Evolutionary conservation across 2,797 vertebrate genomes (phyloP), one percentile per base, ranked within the genome.

Genomic region (Fratercula arctica): DNA sequence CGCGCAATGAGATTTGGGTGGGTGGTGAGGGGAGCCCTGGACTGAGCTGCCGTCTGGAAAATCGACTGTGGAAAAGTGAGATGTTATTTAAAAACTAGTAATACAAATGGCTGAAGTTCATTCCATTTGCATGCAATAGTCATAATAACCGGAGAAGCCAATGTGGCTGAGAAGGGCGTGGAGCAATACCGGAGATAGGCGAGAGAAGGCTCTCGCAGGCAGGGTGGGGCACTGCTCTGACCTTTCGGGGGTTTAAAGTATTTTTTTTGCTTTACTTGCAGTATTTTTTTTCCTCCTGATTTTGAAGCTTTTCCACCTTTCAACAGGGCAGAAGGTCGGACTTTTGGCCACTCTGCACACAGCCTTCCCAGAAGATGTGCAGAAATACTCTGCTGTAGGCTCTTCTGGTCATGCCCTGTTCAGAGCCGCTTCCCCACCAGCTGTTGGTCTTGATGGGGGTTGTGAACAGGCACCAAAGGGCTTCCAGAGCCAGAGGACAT

Each of bases 81-180:
- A 84, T 93, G 82, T 94, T 97, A 78, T 91, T 96, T 96, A 86
- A 94, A 93, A 96, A 51, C 46, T 90, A 67, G 75, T 90, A 95
- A 91, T 87, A 90, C n/a, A 88, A 91, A 88, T 93, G 90, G 60
- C 46, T 84, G 89, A 81, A 79, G 48, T 79, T 94, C 85, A 94
- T 97, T 90, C 92, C 82, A 80, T 82, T 93, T 94, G 76, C 70
- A 29, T 90, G 84, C 69, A 73, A 53, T 77, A 93, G 73, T 91
- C 41, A 72, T 92, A 92, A 95, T 94, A 91, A 95, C 50, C 6
- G 6, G 66, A 76, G 91, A 94, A 90, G 93, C 87, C 86, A 94
- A 31, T 76, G 82, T 89, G 66, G 37, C 90, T 80, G 59, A 89
- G 87, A 79, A 94, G 45, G 87, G 68, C 83, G 50, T 5, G 15